Conservation (phyloP, 2,797 vertebrate genomes). For the Eupleurogrammus muticus region DNA sequence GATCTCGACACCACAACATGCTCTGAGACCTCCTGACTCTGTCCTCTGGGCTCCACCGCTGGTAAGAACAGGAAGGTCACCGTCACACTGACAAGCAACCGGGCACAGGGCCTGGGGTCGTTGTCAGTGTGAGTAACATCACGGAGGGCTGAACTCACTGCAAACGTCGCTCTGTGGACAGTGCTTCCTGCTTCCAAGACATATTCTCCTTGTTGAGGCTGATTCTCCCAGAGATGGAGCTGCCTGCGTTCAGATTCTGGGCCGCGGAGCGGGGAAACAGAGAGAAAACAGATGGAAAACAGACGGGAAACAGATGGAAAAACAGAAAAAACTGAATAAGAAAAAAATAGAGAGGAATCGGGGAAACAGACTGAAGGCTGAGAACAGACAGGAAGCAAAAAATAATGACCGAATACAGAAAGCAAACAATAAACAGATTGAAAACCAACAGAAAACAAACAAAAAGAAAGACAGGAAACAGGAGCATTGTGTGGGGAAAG, state of each 20-base stretch:
- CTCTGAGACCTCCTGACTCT: conserved; percentile 31
- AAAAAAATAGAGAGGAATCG: no score
- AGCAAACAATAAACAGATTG: no score
- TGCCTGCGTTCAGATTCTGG: background rate
- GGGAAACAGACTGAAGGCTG: no score
- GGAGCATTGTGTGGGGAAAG: no score
- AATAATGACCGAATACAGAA: no score
- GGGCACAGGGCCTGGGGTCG: conserved; percentile 42
- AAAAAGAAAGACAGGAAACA: no score
- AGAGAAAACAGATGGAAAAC: no score
- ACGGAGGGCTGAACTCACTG: conserved; percentile 33
- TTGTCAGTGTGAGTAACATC: conserved; percentile 42
- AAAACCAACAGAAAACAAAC: no score
- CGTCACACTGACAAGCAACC: conserved; percentile 45
- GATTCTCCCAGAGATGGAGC: background rate
- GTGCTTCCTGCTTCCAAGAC: conserved; percentile 10
- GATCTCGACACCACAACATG: conserved; percentile 48
- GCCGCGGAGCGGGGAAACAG: background rate
- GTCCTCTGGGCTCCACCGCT: conserved; percentile 36
- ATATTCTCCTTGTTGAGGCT: background rate
- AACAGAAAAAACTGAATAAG: no score
- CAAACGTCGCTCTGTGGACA: conserved; percentile 19
- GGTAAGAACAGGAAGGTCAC: conserved; percentile 45
- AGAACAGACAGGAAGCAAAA: no score
- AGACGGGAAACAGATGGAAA: no score